Percentiles rank a stretch among this genome's conserved stretches.
Evolutionary conservation across 2,113 vertebrate species (phyloP).

Genomic region (Alces alces): DNA sequence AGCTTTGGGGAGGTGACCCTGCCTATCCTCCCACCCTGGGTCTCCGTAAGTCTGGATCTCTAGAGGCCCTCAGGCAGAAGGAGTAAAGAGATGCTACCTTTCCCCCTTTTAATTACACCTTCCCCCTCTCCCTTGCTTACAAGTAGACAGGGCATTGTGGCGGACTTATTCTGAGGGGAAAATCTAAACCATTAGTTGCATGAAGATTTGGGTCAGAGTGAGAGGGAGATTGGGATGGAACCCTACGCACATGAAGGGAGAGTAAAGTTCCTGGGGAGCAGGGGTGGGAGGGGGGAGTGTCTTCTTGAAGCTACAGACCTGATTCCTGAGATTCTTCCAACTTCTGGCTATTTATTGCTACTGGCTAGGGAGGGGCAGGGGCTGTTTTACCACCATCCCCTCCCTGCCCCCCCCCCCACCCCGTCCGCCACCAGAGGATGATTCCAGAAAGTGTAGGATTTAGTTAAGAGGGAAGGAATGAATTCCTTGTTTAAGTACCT

Average conservation of each 20-base stretch:
- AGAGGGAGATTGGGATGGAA: not conserved
- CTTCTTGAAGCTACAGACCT: not conserved
- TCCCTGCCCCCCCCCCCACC: no score
- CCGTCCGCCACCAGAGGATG: not conserved
- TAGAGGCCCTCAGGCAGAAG: not conserved
- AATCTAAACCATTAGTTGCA: not conserved
- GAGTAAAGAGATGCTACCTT: not conserved
- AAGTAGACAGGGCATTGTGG: not conserved
- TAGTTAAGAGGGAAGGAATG: not conserved
- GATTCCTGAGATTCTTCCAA: not conserved
- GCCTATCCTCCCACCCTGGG: not conserved
- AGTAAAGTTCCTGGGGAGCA: not conserved
- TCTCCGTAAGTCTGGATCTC: not conserved
- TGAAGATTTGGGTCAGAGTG: not conserved
- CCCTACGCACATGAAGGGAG: not conserved
- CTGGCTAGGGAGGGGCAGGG: not conserved
- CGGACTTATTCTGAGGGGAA: not conserved
- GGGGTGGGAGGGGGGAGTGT: not conserved
- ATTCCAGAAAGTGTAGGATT: not conserved
- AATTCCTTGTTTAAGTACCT: not conserved
- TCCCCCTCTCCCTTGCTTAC: not conserved
- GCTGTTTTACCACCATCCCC: not conserved
- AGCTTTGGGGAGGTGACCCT: not conserved
- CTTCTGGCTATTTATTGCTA: not conserved
- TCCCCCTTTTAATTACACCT: not conserved